phyloP scores from a whole-genome alignment of 2,888 invertebrate genomes.

The Temnothorax ravouxi region DNA sequence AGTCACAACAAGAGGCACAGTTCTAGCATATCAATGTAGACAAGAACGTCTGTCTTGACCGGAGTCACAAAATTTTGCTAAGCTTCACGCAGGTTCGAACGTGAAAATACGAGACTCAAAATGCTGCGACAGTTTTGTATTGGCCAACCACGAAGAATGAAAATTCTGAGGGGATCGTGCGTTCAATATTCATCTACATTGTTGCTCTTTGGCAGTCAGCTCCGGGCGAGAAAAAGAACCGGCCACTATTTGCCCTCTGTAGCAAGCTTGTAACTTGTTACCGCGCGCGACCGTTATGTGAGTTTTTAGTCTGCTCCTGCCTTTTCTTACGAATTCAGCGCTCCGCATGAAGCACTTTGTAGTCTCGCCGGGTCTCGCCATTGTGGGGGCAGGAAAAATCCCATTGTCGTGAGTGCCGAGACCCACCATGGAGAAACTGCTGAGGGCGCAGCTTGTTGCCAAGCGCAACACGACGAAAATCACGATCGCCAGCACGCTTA shows the following conservation, averaged over 20 bases:
- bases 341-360: constrained; percentile 13
- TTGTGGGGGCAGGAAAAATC: neutral
- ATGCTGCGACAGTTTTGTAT: constrained; percentile 11
- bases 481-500: neutral
- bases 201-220: constrained; percentile 46
- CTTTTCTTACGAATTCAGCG: constrained; percentile 21
- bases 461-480: neutral
- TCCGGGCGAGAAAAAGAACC: constrained; percentile 49
- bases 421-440: neutral
- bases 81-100: constrained; percentile 1
- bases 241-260: neutral
- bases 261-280: constrained; percentile 51
- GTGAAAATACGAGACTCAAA: constrained; percentile 10
- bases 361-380: constrained; percentile 1
- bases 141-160: constrained; percentile 49
- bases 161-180: constrained; percentile 16
- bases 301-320: constrained; percentile 52
- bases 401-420: neutral
- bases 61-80: neutral
- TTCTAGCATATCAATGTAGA: neutral
- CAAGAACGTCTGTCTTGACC: neutral
- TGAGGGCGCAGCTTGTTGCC: neutral
- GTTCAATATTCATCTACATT: constrained; percentile 64
- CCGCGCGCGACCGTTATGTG: constrained; percentile 30
- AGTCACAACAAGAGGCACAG: neutral